Evolutionary conservation across 2,113 vertebrate genomes (phyloP).

Genomic region (Grus americana): DNA sequence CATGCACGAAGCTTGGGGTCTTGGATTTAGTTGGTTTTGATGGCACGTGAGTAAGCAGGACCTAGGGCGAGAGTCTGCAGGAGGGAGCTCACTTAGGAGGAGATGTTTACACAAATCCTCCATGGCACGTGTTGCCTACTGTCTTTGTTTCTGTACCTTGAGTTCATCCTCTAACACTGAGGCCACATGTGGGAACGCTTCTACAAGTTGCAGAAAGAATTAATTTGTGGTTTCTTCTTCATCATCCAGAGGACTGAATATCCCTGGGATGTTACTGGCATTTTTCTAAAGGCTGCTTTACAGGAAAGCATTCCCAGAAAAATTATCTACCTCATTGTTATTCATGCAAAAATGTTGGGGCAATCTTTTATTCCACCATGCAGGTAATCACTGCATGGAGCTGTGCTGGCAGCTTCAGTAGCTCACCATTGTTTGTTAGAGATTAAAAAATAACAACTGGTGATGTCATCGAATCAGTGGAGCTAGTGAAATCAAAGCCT

Average conservation of each 20-base stretch:
- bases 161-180: background rate
- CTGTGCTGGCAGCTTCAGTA: background rate
- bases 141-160: background rate
- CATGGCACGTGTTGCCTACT: rapidly evolving
- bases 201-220: background rate
- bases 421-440: background rate
- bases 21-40: background rate
- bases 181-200: background rate
- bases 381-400: background rate
- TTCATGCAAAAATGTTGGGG: background rate
- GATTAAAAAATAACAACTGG: slow-evolving; percentile 28
- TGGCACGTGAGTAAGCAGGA: background rate
- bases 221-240: background rate
- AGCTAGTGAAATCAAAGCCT: slow-evolving; percentile 16
- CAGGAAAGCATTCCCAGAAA: background rate
- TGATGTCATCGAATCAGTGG: background rate
- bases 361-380: background rate
- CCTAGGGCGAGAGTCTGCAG: background rate
- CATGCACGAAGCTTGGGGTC: background rate
- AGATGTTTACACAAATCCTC: background rate
- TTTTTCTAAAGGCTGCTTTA: background rate
- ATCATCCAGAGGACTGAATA: background rate
- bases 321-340: background rate
- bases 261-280: background rate
- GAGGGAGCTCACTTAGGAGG: background rate